Percentiles rank a stretch among this genome's conserved stretches.
phyloP scores from a whole-genome alignment of 2,113 vertebrate species.

The Odocoileus virginianus region DNA sequence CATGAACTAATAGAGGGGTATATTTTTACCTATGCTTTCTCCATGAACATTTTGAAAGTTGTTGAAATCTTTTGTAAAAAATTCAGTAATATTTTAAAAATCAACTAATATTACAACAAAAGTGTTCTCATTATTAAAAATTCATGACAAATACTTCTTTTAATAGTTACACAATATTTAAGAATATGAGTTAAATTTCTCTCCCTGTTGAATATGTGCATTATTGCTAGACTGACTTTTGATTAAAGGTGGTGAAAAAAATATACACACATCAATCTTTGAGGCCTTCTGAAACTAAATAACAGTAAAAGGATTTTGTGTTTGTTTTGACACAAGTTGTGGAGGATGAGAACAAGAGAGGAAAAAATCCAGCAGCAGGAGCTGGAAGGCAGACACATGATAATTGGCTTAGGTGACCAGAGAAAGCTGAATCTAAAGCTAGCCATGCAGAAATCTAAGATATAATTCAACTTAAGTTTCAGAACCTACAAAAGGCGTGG shows the following conservation, averaged over 20 bases:
- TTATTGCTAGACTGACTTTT: not conserved
- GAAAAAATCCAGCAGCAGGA: not conserved
- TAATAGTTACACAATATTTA: not conserved
- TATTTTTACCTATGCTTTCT: not conserved
- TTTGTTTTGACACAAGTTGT: not conserved
- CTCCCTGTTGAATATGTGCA: not conserved
- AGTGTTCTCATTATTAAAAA: not conserved
- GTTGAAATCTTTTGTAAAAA: slow-evolving; percentile 2
- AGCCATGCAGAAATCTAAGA: not conserved
- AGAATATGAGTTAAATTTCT: not conserved
- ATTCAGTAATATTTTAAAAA: not conserved
- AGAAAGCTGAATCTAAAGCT: not conserved
- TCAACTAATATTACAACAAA: not conserved
- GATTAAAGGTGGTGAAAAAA: not conserved
- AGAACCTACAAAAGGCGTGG: not conserved
- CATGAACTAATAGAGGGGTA: not conserved
- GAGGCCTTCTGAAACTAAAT: not conserved
- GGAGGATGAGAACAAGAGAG: not conserved
- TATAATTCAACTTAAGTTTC: not conserved
- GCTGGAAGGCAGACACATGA: not conserved
- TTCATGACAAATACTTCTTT: not conserved
- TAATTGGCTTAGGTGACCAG: not conserved
- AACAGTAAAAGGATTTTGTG: not conserved
- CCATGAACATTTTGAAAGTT: not conserved
- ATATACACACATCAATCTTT: not conserved